phyloP scores from a whole-genome alignment of 1,140 invertebrate genomes.

The Anastrepha obliqua region DNA sequence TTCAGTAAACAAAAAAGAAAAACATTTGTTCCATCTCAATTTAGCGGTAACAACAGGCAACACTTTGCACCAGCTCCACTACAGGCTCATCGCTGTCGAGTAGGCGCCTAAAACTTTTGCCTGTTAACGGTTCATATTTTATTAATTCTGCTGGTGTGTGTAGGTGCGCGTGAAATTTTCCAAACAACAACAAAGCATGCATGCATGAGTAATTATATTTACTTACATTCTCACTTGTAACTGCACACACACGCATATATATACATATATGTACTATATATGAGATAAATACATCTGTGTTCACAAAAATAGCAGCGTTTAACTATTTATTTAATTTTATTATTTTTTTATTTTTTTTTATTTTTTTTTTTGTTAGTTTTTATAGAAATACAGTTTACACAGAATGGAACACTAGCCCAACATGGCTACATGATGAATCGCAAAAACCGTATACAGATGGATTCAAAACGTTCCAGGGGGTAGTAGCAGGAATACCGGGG shows the following conservation, averaged over 20 bases:
- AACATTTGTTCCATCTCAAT: constrained; percentile 48
- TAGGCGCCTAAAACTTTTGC: constrained; percentile 11
- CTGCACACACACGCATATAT: background rate
- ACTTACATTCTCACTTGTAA: background rate
- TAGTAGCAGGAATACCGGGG: too few relatives aligned
- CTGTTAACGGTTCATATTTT: constrained; percentile 19
- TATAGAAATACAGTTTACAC: too few relatives aligned
- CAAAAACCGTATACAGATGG: too few relatives aligned
- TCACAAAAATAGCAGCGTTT: too few relatives aligned
- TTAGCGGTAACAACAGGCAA: background rate
- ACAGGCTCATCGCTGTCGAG: background rate
- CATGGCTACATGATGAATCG: too few relatives aligned
- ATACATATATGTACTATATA: background rate
- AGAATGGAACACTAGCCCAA: too few relatives aligned
- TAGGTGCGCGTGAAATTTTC: constrained; percentile 25
- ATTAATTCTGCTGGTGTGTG: background rate
- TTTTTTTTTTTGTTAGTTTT: too few relatives aligned
- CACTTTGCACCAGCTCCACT: background rate
- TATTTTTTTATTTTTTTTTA: too few relatives aligned
- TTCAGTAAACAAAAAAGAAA: constrained; percentile 60
- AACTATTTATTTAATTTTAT: too few relatives aligned
- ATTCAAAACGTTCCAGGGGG: too few relatives aligned
- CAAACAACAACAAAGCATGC: constrained; percentile 1
- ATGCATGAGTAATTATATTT: constrained; percentile 30
- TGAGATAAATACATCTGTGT: too few relatives aligned